phyloP scores from a whole-genome alignment of 64 coral and sea anemone species.

The Porites australiensis region DNA sequence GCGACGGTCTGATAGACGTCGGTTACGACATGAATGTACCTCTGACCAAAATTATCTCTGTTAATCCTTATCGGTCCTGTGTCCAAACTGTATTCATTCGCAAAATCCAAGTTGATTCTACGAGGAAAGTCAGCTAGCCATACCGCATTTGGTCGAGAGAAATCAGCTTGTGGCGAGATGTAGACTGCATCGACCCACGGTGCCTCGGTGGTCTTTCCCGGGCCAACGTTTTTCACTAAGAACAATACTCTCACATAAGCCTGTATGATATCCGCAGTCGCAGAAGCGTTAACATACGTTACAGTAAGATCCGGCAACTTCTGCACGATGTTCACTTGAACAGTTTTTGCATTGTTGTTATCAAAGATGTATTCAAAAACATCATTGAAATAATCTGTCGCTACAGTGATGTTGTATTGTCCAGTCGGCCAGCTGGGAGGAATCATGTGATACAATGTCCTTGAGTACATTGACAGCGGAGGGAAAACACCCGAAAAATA shows the following conservation, averaged over 20 bases:
- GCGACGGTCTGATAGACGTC: constrained; percentile 61
- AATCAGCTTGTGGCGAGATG: constrained; percentile 25
- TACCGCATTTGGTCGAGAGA: constrained; percentile 6
- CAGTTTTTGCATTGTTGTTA: constrained; percentile 69
- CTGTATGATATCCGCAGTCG: constrained; percentile 31
- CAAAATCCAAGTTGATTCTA: constrained; percentile 46
- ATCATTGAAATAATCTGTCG: constrained; percentile 57
- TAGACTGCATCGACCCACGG: constrained; percentile 75
- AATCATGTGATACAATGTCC: constrained; percentile 30
- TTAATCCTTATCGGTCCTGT: constrained; percentile 28
- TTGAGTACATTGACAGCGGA: constrained; percentile 50
- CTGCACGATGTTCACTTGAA: constrained; percentile 51
- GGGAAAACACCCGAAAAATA: constrained; percentile 63
- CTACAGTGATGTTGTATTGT: constrained; percentile 66
- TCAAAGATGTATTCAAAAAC: constrained; percentile 75
- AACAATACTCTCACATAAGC: constrained; percentile 56
- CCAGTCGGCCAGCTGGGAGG: constrained; percentile 48
- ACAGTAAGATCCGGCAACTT: constrained; percentile 69
- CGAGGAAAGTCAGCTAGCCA: constrained; percentile 40
- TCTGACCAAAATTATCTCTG: constrained; percentile 43
- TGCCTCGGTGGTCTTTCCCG: constrained; percentile 59
- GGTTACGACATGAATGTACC: constrained; percentile 62
- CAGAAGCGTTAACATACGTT: constrained; percentile 34
- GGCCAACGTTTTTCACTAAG: constrained; percentile 65
- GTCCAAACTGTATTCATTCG: constrained; percentile 24